Percentiles rank a stretch among this genome's conserved stretches.
These are phyloP conservation scores for Tinea trinotella DNA, from an alignment of 2,888 invertebrate genomes.

Conservation along the genomic window DNA sequence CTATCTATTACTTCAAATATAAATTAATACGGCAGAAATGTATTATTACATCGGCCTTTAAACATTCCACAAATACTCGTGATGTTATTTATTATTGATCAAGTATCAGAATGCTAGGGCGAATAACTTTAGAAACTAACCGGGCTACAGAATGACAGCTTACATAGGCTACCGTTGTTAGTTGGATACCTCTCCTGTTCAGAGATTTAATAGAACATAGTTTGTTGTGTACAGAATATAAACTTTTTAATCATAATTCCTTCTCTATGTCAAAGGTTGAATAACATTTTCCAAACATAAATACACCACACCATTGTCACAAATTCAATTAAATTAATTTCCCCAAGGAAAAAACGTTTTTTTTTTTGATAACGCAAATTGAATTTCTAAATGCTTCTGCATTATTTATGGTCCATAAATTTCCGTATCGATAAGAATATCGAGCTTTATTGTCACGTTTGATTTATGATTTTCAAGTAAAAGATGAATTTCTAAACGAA, in stretches of 20 bases:
- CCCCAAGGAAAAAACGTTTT: constrained; percentile 4
- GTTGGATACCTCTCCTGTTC: background rate
- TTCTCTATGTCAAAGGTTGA: too few relatives aligned
- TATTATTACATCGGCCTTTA: too few relatives aligned
- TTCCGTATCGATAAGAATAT: constrained; percentile 19
- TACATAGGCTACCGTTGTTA: background rate
- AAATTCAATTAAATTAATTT: constrained; percentile 19
- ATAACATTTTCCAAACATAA: background rate
- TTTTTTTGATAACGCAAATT: constrained; percentile 20
- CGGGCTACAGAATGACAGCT: background rate
- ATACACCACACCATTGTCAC: constrained; percentile 8
- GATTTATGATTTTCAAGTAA: constrained; percentile 16
- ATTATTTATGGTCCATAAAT: constrained; percentile 21
- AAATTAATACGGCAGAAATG: too few relatives aligned
- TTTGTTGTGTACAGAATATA: too few relatives aligned
- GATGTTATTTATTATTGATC: background rate
- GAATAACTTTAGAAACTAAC: background rate
- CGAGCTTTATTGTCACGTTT: constrained; percentile 18
- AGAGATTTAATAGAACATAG: background rate
- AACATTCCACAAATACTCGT: background rate
- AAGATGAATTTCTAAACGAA: constrained; percentile 17
- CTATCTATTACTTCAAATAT: too few relatives aligned
- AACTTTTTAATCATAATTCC: too few relatives aligned
- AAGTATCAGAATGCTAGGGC: background rate
- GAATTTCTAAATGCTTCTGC: constrained; percentile 19